phyloP scores from a whole-genome alignment of 2,888 invertebrate species.

The Pandemis heparana region DNA sequence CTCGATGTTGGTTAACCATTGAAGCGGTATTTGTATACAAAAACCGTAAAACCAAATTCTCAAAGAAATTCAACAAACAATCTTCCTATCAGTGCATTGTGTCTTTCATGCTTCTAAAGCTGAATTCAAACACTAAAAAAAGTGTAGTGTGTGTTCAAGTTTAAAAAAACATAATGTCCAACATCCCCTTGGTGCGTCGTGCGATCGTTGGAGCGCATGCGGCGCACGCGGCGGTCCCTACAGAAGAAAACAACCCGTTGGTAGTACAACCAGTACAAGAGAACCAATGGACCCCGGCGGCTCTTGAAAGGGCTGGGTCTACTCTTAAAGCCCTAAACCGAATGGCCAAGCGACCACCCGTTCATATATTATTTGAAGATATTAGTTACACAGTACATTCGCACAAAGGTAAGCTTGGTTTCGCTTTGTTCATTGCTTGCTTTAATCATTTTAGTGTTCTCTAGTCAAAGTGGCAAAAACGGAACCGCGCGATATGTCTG shows the following conservation, averaged over 20 bases:
- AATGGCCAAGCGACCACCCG: constrained; percentile 86
- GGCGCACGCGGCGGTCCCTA: constrained; percentile 56
- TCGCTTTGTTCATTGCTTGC: neutral
- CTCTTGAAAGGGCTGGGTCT: constrained; percentile 79
- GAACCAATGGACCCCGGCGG: constrained; percentile 79
- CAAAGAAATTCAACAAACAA: neutral
- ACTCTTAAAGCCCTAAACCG: constrained; percentile 82
- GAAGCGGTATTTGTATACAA: neutral
- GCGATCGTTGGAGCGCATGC: constrained; percentile 73
- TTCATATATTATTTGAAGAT: constrained; percentile 87
- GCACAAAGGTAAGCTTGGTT: constrained; percentile 67
- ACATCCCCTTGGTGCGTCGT: constrained; percentile 72
- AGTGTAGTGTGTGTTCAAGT: constrained; percentile 8
- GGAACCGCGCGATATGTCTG: too few species aligned
- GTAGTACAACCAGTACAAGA: constrained; percentile 60
- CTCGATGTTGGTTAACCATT: neutral
- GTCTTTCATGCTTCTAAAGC: neutral
- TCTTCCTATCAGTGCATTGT: neutral
- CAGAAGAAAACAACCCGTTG: constrained; percentile 55
- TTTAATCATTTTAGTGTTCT: neutral
- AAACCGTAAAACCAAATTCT: neutral
- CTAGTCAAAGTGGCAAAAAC: too few species aligned
- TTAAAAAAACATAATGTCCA: constrained; percentile 63
- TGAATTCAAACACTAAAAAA: neutral
- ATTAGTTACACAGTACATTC: constrained; percentile 82